phyloP scores from a whole-genome alignment of 2,797 vertebrate species.

The Xyrichtys novacula region DNA sequence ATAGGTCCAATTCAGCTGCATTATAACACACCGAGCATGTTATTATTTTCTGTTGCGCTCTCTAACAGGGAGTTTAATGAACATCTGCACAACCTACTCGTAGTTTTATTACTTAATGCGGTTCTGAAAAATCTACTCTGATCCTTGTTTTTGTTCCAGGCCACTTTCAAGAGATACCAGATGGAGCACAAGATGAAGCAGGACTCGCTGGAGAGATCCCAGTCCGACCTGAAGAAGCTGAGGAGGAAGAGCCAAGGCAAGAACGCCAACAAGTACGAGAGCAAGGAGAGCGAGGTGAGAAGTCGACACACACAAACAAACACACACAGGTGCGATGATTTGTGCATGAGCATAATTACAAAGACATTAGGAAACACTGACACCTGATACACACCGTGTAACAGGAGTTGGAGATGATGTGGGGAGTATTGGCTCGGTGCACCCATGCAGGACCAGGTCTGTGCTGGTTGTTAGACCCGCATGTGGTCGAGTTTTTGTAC shows the following conservation, averaged over 20 bases:
- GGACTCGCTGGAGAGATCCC: slow-evolving; percentile 95
- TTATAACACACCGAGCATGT: neutral
- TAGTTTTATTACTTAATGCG: too few relatives aligned
- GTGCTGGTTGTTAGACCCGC: slow-evolving; percentile 39
- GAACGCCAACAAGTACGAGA: slow-evolving; percentile 93
- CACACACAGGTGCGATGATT: slow-evolving; percentile 4
- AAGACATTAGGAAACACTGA: slow-evolving; percentile 42
- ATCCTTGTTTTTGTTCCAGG: slow-evolving; percentile 78
- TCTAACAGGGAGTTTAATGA: too few relatives aligned
- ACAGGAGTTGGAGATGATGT: slow-evolving; percentile 30
- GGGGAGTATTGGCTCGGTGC: slow-evolving; percentile 31
- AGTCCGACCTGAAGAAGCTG: slow-evolving; percentile 95
- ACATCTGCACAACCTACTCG: neutral
- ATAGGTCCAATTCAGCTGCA: neutral
- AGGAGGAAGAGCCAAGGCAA: slow-evolving; percentile 96
- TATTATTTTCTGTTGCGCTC: neutral
- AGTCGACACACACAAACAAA: neutral
- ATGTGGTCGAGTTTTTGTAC: neutral
- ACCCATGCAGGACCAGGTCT: slow-evolving; percentile 25
- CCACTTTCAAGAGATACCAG: slow-evolving; percentile 95
- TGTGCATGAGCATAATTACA: slow-evolving; percentile 6
- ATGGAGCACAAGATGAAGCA: slow-evolving; percentile 93
- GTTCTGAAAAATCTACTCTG: too few relatives aligned
- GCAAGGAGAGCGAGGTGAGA: slow-evolving; percentile 95
- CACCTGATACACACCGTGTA: slow-evolving; percentile 52